Base-by-base conservation (phyloP, 2,888 invertebrate genomes). In the Agriotes lineatus region DNA sequence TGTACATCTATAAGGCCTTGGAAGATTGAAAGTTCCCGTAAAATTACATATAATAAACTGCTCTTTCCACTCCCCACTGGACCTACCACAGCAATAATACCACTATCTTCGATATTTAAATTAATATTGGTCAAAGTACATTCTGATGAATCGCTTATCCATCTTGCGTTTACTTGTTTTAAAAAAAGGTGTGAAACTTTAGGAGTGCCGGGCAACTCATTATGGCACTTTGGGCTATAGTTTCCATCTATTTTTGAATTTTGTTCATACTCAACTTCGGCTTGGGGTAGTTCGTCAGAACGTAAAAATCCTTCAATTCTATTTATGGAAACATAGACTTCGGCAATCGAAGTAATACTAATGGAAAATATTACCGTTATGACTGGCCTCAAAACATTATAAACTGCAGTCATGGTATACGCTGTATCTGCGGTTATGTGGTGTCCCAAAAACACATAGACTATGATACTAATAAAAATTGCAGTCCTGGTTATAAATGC, bases 281-380 rank as follows among this genome's bases (percentile, higher is more conserved):
- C 69, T 10, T 84, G 75, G 19, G 45, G 20, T 7, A 48, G 4
- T 78, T 88, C 88, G 1, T 87, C 87, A 71, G 84, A 84, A 72
- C 84, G 74, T 77, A 88, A 79, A 69, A 87, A 90, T 80, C 82
- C 88, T 85, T 88, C 88, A 22, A 96, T 85, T 63, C 96, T 87
- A 67, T 87, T 87, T 61, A 94, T 88, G 1, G 94, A 92, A 58
- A 96, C 92, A 33, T 89, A 84, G 0, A 91, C 91, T 85, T 96
- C 96, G 0, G 94, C 93, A 56, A 92, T 87, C 83, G 92, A 91
- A 1, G 93, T 90, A 71, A 96, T 90, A 69, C 91, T 93, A 85
- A 93, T 92, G 0, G 97, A 96, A 78, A 97, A 95, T 84, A 95
- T 94, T n/a, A 96, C 92, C 0, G 95, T 96, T 91, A 96, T 94